These are phyloP conservation scores for Pentamera pediparva DNA, from an alignment of 53 echinoderm and acorn worm genomes.

Conservation along the genomic window DNA sequence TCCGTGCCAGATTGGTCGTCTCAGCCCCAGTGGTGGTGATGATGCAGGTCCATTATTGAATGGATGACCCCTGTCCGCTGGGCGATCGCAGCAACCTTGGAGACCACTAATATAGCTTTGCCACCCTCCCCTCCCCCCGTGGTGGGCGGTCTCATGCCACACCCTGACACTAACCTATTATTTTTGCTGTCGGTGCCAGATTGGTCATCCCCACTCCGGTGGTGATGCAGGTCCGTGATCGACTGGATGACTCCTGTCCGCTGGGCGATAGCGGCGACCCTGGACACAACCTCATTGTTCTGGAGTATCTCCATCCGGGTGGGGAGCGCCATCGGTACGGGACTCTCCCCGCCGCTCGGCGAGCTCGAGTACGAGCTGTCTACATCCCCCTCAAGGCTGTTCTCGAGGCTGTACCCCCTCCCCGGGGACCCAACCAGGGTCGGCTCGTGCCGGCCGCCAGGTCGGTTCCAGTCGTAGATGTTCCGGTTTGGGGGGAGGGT, in stretches of 20 bases:
- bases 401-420: slow-evolving; percentile 40
- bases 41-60: slow-evolving; percentile 57
- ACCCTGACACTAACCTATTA: too few relatives aligned
- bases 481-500: slow-evolving; percentile 24
- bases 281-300: slow-evolving; percentile 90
- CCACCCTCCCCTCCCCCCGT: too few relatives aligned
- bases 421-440: slow-evolving; percentile 53
- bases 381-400: slow-evolving; percentile 76
- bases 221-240: too few relatives aligned
- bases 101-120: too few relatives aligned
- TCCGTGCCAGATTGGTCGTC: too few relatives aligned
- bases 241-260: slow-evolving; percentile 86
- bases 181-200: too few relatives aligned
- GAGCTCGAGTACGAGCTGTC: slow-evolving; percentile 96
- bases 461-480: slow-evolving; percentile 65
- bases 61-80: slow-evolving; percentile 89
- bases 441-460: slow-evolving; percentile 53
- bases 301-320: slow-evolving; percentile 63
- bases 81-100: slow-evolving; percentile 90
- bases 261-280: slow-evolving; percentile 91
- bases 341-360: slow-evolving; percentile 81
- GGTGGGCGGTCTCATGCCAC: too few relatives aligned
- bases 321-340: slow-evolving; percentile 63
- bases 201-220: too few relatives aligned
- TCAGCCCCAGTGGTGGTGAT: too few relatives aligned